Evolutionary conservation across 2,888 invertebrate genomes (phyloP), one percentile per base, ranked within the genome.

Genomic region (Sphinx pinastri): DNA sequence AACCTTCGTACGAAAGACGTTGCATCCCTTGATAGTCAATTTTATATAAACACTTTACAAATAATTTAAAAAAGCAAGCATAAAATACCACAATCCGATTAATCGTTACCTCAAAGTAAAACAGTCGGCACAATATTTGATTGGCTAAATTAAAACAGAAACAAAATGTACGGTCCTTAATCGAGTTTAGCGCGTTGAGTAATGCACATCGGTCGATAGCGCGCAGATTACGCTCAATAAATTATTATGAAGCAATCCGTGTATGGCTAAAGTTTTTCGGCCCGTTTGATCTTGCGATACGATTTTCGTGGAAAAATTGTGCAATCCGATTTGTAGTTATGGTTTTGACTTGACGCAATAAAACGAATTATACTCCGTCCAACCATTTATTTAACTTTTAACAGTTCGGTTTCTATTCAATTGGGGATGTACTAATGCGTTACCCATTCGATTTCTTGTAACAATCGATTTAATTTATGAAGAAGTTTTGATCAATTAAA

Each of bases 161-260:
- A 81, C 76, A 78, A 79, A 81, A 81, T 81, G 80, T 78, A 81
- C 81, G 13, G 79, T 76, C 76, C 82, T 76, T 85, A 84, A 87
- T 84, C 80, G 83, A 83, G 84, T 87, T 82, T 75, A 81, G 81
- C 75, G 76, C 80, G 88, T 88, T 90, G 91, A 90, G 91, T 88
- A 89, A 91, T 91, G 88, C 82, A 87, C 83, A 83, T 83, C 85
- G 88, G 87, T 88, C 86, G 86, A 87, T 89, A 84, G 87, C 82
- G 83, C 81, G 78, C 89, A 87, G 89, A 92, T 92, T 91, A 92
- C 88, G 84, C 85, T 88, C 88, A 87, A 92, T 92, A 91, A 91
- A 92, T 92, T 92, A 92, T 92, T 92, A 91, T 92, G 90, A 90
- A 92, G 89, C 92, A 92, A 92, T 93, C 91, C 89, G 87, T 91